Evolutionary conservation across 37 sponge, comb jelly and placozoan genomes (phyloP), one percentile per base, ranked within the genome.

Genomic region (Mnemiopsis leidyi): DNA sequence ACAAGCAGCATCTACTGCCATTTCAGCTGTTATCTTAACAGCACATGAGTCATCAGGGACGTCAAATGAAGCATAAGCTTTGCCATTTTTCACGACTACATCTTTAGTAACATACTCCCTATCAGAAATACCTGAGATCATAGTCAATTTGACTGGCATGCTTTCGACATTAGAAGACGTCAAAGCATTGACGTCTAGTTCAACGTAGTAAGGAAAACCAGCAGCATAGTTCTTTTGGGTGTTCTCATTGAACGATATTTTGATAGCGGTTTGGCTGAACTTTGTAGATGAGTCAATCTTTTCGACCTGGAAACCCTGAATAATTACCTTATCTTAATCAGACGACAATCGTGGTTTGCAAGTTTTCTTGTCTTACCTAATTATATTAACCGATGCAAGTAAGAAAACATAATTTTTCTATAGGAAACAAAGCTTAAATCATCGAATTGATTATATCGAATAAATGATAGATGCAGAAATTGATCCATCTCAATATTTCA

Each of bases 151-250:
- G 9, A 85, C 35, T 9, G 90, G 23, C 20, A 26, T 5, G 36
- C 25, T 25, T 26, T 85, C 35, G 3, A 39, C 16, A 5, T 38
- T 37, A 1, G 26, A 26, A 36, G 90, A 40, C 5, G 23, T 85
- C 24, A 26, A 1, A 48, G 13, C 5, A 48, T 48, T 48, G 48
- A 85, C 90, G 30, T 85, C 90, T 37, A 85, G 24, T 85, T 85
- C 90, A 5, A 85, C 90, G 48, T 85, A 85, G 90, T 39, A 85
- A 16, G 90, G 90, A 61, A 85, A 85, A 0, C 90, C 90, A 39
- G 90, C 61, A n/a, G 90, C 40, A 28, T 85, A 85, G 61, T 85
- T 35, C 5, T 20, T 13, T 29, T 85, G 61, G 18, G 90, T 85
- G 61, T 85, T 85, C 48, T 28, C 29, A 61, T 33, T 85, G 48